These are phyloP conservation scores for Lasioglossum lativentre DNA, from an alignment of 2,888 invertebrate species.

Conservation along the genomic window DNA sequence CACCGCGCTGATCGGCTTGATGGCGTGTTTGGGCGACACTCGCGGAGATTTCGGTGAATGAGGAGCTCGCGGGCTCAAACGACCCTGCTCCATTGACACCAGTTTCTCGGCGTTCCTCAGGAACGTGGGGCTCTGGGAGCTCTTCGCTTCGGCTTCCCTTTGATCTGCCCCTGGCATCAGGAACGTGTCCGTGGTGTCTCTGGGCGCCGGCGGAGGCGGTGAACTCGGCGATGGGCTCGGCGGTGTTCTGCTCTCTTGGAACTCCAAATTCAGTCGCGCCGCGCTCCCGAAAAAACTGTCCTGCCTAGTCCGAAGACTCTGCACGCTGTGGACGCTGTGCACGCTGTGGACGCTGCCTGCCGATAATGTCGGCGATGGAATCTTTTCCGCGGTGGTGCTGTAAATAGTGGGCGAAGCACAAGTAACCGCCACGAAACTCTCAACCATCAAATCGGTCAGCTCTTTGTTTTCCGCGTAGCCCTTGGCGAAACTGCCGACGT, in stretches of 20 bases:
- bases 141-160: slow-evolving; percentile 74
- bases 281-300: slow-evolving; percentile 87
- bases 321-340: slow-evolving; percentile 77
- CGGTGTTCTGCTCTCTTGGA: slow-evolving; percentile 85
- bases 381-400: slow-evolving; percentile 86
- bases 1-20: slow-evolving; percentile 85
- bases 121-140: slow-evolving; percentile 83
- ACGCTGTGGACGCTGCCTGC: slow-evolving; percentile 85
- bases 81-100: slow-evolving; percentile 85
- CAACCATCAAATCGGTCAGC: slow-evolving; percentile 85
- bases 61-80: slow-evolving; percentile 88
- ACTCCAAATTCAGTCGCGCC: slow-evolving; percentile 85
- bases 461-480: slow-evolving; percentile 86
- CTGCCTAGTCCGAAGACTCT: slow-evolving; percentile 86
- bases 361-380: slow-evolving; percentile 88
- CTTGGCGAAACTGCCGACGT: slow-evolving; percentile 87
- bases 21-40: slow-evolving; percentile 89
- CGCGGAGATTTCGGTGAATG: slow-evolving; percentile 90
- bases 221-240: slow-evolving; percentile 87
- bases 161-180: slow-evolving; percentile 83
- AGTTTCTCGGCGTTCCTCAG: slow-evolving; percentile 82
- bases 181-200: slow-evolving; percentile 86
- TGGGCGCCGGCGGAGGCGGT: slow-evolving; percentile 93
- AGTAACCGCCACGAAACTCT: slow-evolving; percentile 85
- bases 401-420: slow-evolving; percentile 86